These are phyloP conservation scores for Centropristis striata DNA, from an alignment of 2,113 vertebrate species.

Conservation along the genomic window DNA sequence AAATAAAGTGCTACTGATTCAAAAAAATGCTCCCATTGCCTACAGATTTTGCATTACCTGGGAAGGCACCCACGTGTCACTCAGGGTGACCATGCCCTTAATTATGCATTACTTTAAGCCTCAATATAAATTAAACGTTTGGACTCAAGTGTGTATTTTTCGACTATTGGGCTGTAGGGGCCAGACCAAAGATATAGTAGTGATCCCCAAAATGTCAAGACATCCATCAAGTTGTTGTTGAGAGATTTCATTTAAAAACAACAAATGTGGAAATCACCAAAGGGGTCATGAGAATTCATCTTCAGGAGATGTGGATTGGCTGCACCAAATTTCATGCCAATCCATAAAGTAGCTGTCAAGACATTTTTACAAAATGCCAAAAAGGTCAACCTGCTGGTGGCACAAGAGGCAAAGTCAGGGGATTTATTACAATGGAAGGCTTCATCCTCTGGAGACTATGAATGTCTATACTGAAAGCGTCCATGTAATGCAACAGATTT, in stretches of 20 bases:
- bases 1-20: too few species aligned
- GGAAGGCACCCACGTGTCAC: too few species aligned
- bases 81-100: too few species aligned
- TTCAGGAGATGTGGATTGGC: background rate
- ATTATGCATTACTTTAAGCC: too few species aligned
- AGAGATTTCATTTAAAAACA: background rate
- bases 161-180: too few species aligned
- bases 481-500: background rate
- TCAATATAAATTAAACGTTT: too few species aligned
- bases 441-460: background rate
- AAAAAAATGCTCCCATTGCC: too few species aligned
- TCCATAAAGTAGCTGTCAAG: background rate
- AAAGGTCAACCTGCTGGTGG: background rate
- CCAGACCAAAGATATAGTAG: too few species aligned
- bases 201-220: background rate
- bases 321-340: background rate
- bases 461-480: background rate
- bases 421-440: background rate
- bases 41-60: too few species aligned
- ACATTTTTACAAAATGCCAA: background rate
- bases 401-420: background rate
- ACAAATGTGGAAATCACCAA: too few species aligned
- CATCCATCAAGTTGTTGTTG: background rate
- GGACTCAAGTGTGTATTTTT: too few species aligned
- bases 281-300: too few species aligned